Evolutionary conservation across 2,797 vertebrate genomes (phyloP).

Genomic region (Cyclura pinguis): DNA sequence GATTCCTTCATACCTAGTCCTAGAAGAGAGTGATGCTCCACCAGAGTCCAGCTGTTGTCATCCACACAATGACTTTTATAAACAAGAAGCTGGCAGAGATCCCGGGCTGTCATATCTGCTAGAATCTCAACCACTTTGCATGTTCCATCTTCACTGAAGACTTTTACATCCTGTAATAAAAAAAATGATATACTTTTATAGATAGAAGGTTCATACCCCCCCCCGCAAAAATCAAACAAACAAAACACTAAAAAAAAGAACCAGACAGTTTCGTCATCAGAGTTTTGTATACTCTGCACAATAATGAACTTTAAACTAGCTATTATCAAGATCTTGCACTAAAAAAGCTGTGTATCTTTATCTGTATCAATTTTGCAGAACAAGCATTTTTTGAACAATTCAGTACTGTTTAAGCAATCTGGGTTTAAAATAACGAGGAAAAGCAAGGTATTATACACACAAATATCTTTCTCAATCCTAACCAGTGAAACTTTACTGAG

Average conservation of each 20-base stretch:
- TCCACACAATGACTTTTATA: conserved; percentile 98
- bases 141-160: conserved; percentile 97
- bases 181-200: conserved; percentile 73
- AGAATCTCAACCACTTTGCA: conserved; percentile 96
- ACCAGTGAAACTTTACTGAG: background rate
- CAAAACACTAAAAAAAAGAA: background rate
- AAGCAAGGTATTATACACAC: background rate
- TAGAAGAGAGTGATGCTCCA: conserved; percentile 94
- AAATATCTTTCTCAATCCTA: background rate
- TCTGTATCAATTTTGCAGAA: background rate
- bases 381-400: background rate
- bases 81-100: conserved; percentile 96
- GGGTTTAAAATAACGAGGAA: background rate
- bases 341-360: background rate
- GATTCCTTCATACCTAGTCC: conserved; percentile 88
- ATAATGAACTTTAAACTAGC: background rate
- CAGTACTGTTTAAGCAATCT: background rate
- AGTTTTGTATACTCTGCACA: background rate
- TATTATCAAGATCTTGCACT: background rate
- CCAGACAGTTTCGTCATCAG: conserved; percentile 36
- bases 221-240: conserved; percentile 20
- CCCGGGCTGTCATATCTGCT: conserved; percentile 94
- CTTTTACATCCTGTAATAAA: conserved; percentile 92
- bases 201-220: conserved; percentile 52
- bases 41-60: conserved; percentile 95